These are phyloP conservation scores for Steinernema scapterisci DNA, from an alignment of 2,888 invertebrate genomes.

Conservation along the genomic window DNA sequence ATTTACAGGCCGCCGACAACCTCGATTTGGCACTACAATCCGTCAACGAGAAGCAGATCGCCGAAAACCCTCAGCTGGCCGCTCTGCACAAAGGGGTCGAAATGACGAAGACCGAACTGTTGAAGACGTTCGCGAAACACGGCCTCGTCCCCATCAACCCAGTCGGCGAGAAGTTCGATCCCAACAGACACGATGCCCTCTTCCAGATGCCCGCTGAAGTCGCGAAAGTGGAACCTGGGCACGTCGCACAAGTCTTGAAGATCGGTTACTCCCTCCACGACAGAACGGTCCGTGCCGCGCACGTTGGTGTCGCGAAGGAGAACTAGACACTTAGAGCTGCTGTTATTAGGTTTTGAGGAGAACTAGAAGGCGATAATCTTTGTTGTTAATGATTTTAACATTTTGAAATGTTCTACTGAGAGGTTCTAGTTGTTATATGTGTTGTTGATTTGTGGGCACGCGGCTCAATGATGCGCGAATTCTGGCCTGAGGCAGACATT, in stretches of 20 bases:
- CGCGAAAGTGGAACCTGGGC: conserved; percentile 75
- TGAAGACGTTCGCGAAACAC: conserved; percentile 82
- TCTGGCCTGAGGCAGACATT: not conserved
- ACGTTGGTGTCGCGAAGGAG: conserved; percentile 81
- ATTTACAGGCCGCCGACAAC: conserved; percentile 56
- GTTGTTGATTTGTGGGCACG: not conserved
- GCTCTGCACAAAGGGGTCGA: conserved; percentile 58
- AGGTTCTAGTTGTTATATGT: conserved; percentile 19
- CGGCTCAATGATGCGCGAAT: too few species aligned
- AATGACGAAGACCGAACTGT: conserved; percentile 71
- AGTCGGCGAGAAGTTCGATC: conserved; percentile 89
- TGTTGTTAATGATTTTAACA: not conserved
- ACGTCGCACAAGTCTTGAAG: conserved; percentile 89
- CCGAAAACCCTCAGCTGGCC: conserved; percentile 47
- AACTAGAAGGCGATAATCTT: not conserved
- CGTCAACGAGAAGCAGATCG: conserved; percentile 50
- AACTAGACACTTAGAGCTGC: not conserved
- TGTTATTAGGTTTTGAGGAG: conserved; percentile 37
- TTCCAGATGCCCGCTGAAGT: conserved; percentile 78
- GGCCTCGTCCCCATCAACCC: conserved; percentile 85
- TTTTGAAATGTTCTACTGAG: conserved; percentile 4
- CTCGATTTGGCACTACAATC: conserved; percentile 62
- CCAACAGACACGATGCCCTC: conserved; percentile 92
- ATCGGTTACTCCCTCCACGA: conserved; percentile 92
- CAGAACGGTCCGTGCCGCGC: conserved; percentile 89